A percentile compares a stretch with the other conserved stretches of the same genome.
These are phyloP conservation scores for Oryzias celebensis DNA, from an alignment of 2,113 vertebrate species.

Conservation along the genomic window DNA sequence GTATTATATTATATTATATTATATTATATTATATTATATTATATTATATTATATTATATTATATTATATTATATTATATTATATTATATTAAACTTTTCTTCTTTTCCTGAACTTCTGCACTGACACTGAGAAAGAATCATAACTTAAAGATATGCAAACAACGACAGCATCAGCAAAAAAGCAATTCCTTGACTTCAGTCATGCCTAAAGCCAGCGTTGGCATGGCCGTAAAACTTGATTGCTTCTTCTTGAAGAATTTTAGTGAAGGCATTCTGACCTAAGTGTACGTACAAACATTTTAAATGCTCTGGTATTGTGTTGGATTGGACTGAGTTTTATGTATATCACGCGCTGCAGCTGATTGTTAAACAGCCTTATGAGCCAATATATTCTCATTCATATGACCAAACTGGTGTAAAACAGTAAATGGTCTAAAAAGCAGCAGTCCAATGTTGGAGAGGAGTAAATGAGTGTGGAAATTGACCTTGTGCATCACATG, in stretches of 20 bases:
- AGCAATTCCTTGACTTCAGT: neutral
- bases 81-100: no score
- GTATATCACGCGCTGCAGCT: slow-evolving; percentile 3
- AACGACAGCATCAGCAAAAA: neutral
- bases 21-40: no score
- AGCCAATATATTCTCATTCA: neutral
- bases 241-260: neutral
- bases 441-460: neutral
- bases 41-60: no score
- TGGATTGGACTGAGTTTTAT: neutral
- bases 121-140: no score
- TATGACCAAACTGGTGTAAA: slow-evolving; percentile 1
- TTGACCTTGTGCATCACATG: slow-evolving; percentile 38
- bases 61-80: no score
- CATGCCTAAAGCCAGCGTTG: neutral
- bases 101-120: no score
- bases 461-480: slow-evolving; percentile 28
- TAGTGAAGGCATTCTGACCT: neutral
- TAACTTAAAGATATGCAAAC: no score
- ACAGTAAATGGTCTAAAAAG: slow-evolving; percentile 1
- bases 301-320: neutral
- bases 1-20: no score
- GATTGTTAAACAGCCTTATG: slow-evolving; percentile 7
- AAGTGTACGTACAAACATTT: neutral
- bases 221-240: neutral